These are phyloP conservation scores for Ursus arctos DNA, from an alignment of 2,113 vertebrate genomes.

Conservation along the genomic window DNA sequence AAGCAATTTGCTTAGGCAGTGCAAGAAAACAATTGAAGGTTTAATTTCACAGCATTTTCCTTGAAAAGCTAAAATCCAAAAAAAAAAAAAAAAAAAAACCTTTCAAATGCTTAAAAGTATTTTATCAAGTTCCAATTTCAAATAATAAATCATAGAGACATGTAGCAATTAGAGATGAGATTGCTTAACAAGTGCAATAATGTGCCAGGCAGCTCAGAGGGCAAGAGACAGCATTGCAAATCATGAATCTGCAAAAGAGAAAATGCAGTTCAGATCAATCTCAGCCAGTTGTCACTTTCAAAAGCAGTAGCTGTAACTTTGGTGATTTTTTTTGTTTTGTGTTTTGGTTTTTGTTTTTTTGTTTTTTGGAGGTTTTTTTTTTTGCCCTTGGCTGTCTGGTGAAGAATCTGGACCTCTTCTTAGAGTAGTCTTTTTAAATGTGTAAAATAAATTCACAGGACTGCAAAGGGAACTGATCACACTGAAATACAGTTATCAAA, in stretches of 20 bases:
- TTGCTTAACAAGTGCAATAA: conserved; percentile 6
- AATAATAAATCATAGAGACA: conserved; percentile 40
- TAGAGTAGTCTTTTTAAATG: background rate
- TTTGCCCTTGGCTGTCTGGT: background rate
- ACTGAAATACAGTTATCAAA: background rate
- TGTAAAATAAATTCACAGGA: background rate
- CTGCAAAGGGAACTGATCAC: background rate
- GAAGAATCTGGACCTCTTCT: background rate
- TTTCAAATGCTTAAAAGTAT: conserved; percentile 39
- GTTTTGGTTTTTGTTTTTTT: too few species aligned
- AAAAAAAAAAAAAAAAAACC: background rate
- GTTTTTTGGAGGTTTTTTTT: too few species aligned
- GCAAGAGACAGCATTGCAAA: background rate
- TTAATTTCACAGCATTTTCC: conserved; percentile 6
- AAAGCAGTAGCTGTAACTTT: background rate
- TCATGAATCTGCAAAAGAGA: conserved; percentile 1
- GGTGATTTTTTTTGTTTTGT: too few species aligned
- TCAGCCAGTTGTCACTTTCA: background rate
- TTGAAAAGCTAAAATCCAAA: conserved; percentile 38
- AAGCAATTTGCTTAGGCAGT: conserved; percentile 2
- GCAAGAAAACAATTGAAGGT: background rate
- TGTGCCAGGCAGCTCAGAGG: background rate
- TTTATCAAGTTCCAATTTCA: conserved; percentile 38
- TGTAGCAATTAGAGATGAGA: background rate
- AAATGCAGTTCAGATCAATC: conserved; percentile 10